phyloP scores from a whole-genome alignment of 2,888 invertebrate species.

The Dryobotodes eremita region DNA sequence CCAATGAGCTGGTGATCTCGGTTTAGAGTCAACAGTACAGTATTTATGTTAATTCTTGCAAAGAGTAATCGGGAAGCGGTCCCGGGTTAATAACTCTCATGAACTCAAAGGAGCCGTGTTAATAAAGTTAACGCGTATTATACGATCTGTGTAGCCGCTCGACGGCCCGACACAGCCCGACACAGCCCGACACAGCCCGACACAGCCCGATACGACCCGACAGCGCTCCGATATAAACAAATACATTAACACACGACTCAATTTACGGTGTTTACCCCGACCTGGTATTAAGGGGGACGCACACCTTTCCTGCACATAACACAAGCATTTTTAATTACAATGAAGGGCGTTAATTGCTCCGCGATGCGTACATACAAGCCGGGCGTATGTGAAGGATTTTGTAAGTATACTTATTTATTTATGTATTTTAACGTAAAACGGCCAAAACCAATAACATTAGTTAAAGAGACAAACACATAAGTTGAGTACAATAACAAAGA shows the following conservation, averaged over 20 bases:
- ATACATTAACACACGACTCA: conserved; percentile 40
- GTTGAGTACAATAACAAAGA: too few relatives aligned
- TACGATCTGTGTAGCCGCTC: conserved; percentile 4
- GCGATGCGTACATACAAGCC: not conserved
- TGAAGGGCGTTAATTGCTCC: not conserved
- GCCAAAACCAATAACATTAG: too few relatives aligned
- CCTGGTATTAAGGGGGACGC: not conserved
- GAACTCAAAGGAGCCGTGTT: conserved; percentile 16
- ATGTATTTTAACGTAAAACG: too few relatives aligned
- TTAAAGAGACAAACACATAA: too few relatives aligned
- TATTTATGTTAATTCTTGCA: not conserved
- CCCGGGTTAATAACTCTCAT: conserved; percentile 2
- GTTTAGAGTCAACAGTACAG: not conserved
- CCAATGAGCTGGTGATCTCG: not conserved
- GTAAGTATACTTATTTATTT: not conserved
- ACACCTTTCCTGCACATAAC: not conserved
- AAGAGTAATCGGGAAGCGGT: not conserved
- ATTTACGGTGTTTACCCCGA: conserved; percentile 40
- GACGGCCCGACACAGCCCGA: not conserved
- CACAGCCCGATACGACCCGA: not conserved
- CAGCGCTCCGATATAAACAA: conserved; percentile 35
- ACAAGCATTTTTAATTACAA: conserved; percentile 2
- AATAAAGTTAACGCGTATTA: conserved; percentile 28
- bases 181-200: not conserved
- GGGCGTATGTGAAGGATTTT: not conserved